Conservation (phyloP, 2,888 invertebrate genomes). For the Pristionchus exspectatus region DNA sequence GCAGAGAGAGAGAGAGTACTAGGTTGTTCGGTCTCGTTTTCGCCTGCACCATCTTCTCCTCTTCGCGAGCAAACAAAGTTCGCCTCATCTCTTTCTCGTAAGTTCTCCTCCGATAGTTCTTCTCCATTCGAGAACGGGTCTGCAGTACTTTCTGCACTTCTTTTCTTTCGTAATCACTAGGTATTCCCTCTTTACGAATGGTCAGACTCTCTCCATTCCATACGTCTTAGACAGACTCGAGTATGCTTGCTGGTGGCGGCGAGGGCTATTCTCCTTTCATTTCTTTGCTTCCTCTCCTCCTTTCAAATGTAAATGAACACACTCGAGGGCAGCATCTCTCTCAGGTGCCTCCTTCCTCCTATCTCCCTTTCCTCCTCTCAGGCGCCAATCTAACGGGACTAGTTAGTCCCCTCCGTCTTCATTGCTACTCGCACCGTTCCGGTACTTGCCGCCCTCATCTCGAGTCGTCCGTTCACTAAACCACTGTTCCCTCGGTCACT, state of each 20-base stretch:
- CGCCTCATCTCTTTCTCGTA: conserved; percentile 1
- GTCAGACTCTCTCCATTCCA: background rate
- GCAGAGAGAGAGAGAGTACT: background rate
- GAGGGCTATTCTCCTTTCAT: background rate
- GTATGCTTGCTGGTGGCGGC: no score
- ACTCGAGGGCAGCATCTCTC: background rate
- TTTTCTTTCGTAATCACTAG: conserved; percentile 1
- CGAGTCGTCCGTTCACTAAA: background rate
- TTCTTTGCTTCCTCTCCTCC: background rate
- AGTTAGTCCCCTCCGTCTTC: background rate
- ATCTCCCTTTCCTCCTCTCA: background rate
- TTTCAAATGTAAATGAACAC: conserved; percentile 24
- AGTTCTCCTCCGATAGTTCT: background rate
- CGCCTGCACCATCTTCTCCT: background rate
- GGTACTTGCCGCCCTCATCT: background rate
- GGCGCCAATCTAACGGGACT: conserved; percentile 25
- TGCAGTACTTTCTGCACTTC: background rate
- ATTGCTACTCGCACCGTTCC: conserved; percentile 12
- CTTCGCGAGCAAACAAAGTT: conserved; percentile 13
- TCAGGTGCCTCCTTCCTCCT: background rate
- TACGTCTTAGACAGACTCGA: background rate
- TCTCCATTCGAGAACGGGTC: conserved; percentile 5
- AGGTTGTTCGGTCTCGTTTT: background rate
- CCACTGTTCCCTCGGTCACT: background rate
- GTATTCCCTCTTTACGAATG: background rate